Evolutionary conservation across 2,797 vertebrate genomes (phyloP).

Genomic region (Knipowitschia caucasica): DNA sequence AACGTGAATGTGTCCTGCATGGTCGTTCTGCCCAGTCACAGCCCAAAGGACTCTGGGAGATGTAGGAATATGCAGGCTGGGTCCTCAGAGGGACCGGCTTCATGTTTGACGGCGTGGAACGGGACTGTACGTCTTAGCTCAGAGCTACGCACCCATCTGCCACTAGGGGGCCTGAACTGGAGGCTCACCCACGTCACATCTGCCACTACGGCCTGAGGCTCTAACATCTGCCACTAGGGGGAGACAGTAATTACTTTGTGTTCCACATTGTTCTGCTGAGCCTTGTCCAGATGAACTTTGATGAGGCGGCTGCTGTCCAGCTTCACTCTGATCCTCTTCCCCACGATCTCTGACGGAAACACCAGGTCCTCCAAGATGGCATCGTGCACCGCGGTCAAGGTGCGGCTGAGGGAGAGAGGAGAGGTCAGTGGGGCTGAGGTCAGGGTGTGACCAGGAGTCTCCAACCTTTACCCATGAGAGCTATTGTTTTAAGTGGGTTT

Average conservation of each 20-base stretch:
- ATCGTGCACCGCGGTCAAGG: slow-evolving; percentile 91
- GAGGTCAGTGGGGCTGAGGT: too few species aligned
- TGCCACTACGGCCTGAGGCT: too few species aligned
- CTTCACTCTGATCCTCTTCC: slow-evolving; percentile 94
- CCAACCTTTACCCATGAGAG: too few species aligned
- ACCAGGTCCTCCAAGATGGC: slow-evolving; percentile 97
- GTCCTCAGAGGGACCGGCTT: slow-evolving; percentile 62
- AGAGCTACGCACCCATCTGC: slow-evolving; percentile 79
- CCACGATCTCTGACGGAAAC: slow-evolving; percentile 96
- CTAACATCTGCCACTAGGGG: neutral
- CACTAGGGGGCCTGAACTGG: slow-evolving; percentile 83
- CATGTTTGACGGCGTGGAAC: slow-evolving; percentile 67
- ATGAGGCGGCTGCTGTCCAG: slow-evolving; percentile 96
- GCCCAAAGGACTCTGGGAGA: slow-evolving; percentile 65
- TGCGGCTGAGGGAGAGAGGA: slow-evolving; percentile 81
- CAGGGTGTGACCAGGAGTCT: too few species aligned
- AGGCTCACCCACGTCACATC: slow-evolving; percentile 79
- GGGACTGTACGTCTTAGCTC: slow-evolving; percentile 67
- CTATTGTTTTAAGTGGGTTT: too few species aligned
- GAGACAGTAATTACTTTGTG: slow-evolving; percentile 84
- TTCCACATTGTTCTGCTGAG: slow-evolving; percentile 98
- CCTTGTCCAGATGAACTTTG: slow-evolving; percentile 97
- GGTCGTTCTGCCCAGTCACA: slow-evolving; percentile 71
- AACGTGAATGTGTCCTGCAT: slow-evolving; percentile 59
- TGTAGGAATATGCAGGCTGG: slow-evolving; percentile 72